Conservation (phyloP, 2,888 invertebrate genomes). For the Microplitis manilae region DNA sequence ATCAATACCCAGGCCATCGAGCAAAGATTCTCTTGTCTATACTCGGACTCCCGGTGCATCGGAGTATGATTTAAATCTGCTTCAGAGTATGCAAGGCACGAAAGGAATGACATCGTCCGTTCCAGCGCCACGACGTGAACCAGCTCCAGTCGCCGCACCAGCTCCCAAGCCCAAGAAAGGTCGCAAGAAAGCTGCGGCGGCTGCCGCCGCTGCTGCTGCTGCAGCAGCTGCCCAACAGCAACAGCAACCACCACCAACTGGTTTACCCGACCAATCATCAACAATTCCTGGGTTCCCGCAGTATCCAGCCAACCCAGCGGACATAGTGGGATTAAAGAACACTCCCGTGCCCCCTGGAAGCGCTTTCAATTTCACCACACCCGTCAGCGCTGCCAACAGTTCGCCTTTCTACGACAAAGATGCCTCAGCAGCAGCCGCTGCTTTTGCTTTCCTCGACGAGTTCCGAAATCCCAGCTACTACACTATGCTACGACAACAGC, state of each 20-base stretch:
- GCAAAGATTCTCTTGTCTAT: slow-evolving; percentile 67
- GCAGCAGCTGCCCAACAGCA: slow-evolving; percentile 33
- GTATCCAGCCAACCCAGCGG: slow-evolving; percentile 57
- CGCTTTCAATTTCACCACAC: slow-evolving; percentile 87
- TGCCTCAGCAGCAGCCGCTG: slow-evolving; percentile 64
- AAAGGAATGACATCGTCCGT: slow-evolving; percentile 61
- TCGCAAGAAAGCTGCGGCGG: slow-evolving; percentile 51
- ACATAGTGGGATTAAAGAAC: slow-evolving; percentile 77
- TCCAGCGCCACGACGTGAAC: neutral
- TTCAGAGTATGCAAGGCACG: slow-evolving; percentile 64
- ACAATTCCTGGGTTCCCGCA: slow-evolving; percentile 62
- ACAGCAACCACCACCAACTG: slow-evolving; percentile 54
- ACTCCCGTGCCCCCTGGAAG: slow-evolving; percentile 79
- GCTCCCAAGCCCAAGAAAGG: slow-evolving; percentile 53
- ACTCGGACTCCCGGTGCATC: slow-evolving; percentile 54
- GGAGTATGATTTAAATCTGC: slow-evolving; percentile 65
- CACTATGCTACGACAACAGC: slow-evolving; percentile 65
- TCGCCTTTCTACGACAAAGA: slow-evolving; percentile 68
- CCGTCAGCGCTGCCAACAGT: slow-evolving; percentile 70
- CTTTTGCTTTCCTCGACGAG: slow-evolving; percentile 67
- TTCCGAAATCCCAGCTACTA: slow-evolving; percentile 69
- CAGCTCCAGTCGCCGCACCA: slow-evolving; percentile 48
- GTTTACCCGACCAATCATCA: slow-evolving; percentile 53
- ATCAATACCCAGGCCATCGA: slow-evolving; percentile 66
- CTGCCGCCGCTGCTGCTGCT: neutral